Evolutionary conservation across 1,140 invertebrate genomes (phyloP).

Genomic region (Copidosoma floridanum): DNA sequence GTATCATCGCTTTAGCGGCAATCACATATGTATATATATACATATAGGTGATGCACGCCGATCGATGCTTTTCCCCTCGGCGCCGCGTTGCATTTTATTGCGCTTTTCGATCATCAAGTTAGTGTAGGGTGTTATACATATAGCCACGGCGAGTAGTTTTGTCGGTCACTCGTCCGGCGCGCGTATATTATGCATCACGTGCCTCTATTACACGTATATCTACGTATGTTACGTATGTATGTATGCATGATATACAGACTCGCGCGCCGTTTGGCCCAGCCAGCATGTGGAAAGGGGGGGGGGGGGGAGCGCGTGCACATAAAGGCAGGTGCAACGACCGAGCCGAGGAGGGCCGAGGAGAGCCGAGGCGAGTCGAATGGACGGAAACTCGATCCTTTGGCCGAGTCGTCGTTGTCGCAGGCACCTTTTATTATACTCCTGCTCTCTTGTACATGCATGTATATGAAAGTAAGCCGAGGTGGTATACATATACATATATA

Average conservation of each 20-base stretch:
- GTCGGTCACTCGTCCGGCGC: conserved; percentile 13
- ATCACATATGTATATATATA: too few species aligned
- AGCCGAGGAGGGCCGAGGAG: not conserved
- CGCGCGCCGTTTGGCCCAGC: too few species aligned
- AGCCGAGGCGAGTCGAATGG: not conserved
- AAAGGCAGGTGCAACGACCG: conserved; percentile 25
- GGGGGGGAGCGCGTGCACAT: conserved; percentile 1
- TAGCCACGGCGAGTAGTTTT: not conserved
- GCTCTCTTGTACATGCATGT: too few species aligned
- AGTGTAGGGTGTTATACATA: too few species aligned
- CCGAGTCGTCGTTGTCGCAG: too few species aligned
- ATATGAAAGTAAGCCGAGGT: conserved; percentile 15
- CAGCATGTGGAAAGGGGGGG: not conserved
- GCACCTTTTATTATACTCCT: too few species aligned
- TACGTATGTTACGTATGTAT: not conserved
- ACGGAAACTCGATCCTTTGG: conserved; percentile 20
- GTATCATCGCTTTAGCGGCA: too few species aligned
- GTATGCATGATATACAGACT: not conserved
- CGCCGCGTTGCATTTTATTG: too few species aligned
- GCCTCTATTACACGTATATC: not conserved
- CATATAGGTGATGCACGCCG: too few species aligned
- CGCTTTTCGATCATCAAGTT: too few species aligned
- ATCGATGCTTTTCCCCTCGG: too few species aligned
- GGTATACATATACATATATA: not conserved
- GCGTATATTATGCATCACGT: too few species aligned